Evolutionary conservation across 2,797 vertebrate genomes (phyloP), one percentile per base, ranked within the genome.

Genomic region (Macropus fuliginosus): DNA sequence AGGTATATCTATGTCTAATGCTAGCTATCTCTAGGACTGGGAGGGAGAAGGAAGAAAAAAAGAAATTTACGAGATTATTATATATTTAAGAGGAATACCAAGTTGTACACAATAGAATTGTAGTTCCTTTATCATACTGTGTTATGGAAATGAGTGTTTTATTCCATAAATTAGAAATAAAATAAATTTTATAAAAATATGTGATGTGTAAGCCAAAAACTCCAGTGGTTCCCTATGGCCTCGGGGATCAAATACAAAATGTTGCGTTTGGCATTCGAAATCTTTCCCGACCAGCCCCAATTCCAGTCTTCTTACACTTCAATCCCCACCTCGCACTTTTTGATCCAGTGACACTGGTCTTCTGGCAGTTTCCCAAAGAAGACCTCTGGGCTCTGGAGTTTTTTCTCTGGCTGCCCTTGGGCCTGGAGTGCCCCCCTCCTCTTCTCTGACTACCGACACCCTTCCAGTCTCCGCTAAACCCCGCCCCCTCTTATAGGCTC

Each of bases 401-500:
- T 59, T 59, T 31, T 31, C 10, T 31, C 59, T 31, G 59, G 31
- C 12, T 62, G 59, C 13, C 1, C 4, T 0, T 31, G 52, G 52
- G 62, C 34, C 57, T 66, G 62, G 31, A 16, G 16, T n/a, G 62
- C 14, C 62, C 14, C 62, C 1, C 13, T 62, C 59, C 4, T 62
- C 12, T 66, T 1, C 62, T 74, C 62, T n/a, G 28, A 29, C 27
- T 55, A 55, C 55, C 3, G 28, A 34, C 34, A 1, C 62, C 62
- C 16, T 40, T 40, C 14, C n/a, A 18, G 14, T 74, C 16, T n/a
- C 1, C 5, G 34, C 14, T 40, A 18, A 74, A 18, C 18, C 12
- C 5, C 5, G 6, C 16, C 16, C 9, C 34, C 2, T 16, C 14
- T 16, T 6, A 16, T 1, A 16, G 62, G 5, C n/a, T 14, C 1